A percentile compares a stretch with the other conserved stretches of the same genome.
Evolutionary conservation across 2,113 vertebrate species (phyloP).

Genomic region (Lepisosteus osseus): DNA sequence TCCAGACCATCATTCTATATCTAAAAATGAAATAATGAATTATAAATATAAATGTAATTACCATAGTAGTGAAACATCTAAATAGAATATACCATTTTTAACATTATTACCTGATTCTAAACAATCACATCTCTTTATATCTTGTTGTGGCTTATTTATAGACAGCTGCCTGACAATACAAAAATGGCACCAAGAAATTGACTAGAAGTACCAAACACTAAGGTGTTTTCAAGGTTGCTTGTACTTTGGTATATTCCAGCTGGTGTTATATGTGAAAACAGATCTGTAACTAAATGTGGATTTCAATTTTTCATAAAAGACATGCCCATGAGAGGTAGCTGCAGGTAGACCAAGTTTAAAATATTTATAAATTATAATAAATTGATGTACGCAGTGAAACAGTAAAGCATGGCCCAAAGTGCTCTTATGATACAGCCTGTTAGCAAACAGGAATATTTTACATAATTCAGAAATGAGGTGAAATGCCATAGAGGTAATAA

Average conservation of each 20-base stretch:
- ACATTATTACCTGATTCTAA: too few relatives aligned
- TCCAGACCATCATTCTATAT: too few relatives aligned
- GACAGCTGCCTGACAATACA: neutral
- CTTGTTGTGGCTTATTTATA: neutral
- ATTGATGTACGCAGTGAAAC: conserved; percentile 44
- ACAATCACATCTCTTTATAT: neutral
- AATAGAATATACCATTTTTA: too few relatives aligned
- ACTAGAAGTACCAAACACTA: neutral
- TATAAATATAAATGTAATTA: neutral
- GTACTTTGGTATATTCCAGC: neutral
- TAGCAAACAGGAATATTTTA: conserved; percentile 1
- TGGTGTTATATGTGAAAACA: conserved; percentile 11
- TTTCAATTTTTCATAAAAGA: conserved; percentile 32
- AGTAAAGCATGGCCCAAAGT: conserved; percentile 23
- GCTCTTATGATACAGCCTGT: conserved; percentile 16
- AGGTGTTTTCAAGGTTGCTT: neutral
- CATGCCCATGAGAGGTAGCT: conserved; percentile 32
- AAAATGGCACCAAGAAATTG: neutral
- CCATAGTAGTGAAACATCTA: too few relatives aligned
- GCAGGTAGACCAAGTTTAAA: conserved; percentile 52
- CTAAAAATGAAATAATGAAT: neutral
- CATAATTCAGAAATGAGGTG: conserved; percentile 12
- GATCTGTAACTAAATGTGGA: neutral
- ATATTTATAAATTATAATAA: conserved; percentile 62
- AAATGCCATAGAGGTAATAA: neutral